Base-by-base conservation (phyloP, 1,140 invertebrate species). In the Drosophila setifemur region DNA sequence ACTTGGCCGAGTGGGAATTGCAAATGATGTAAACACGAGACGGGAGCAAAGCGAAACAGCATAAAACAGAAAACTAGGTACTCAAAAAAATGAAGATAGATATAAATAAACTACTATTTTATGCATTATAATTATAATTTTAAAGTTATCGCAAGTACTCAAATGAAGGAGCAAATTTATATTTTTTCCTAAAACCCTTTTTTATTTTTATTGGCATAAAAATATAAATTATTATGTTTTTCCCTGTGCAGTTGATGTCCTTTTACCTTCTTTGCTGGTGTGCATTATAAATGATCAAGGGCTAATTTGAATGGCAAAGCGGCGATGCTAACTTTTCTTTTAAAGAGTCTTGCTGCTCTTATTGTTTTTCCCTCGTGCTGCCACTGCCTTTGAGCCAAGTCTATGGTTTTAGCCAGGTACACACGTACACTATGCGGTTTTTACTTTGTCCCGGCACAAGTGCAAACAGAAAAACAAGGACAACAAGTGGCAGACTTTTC, bases 11-110 rank as follows among this genome's bases (percentile, higher is more conserved):
- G 31, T 73, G 60, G 44, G 47, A 74, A 67, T 67, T 73, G 52
- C 53, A 74, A 74, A 74, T 68, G 61, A 57, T 47, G 44, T 66
- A 73, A 73, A 73, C 61, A 64, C 60, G 55, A 37, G 25, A 19
- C 18, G 49, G 55, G 23, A n/a, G 12, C 33, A 12, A 19, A 33
- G 16, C 14, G 14, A 37, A 55, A 26, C 12, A 16, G 4, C 4
- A 19, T 16, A 26, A 6, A 16, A 11, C 6, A 28, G 7, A 12
- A 47, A 2, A 12, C 5, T 60, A 28, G 28, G 11, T 58, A 21
- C 35, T 31, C 33, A 23, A 7, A 18, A 57, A n/a, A 60, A 60
- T 55, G 14, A 4, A 6, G n/a, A 16, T 12, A 12, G 5, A 7
- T 16, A 2, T 14, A 2, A 29, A 14, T 14, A 9, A 4, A 12